These are phyloP conservation scores for Galerucella pusilla DNA, from an alignment of 2,888 invertebrate species.

Conservation along the genomic window DNA sequence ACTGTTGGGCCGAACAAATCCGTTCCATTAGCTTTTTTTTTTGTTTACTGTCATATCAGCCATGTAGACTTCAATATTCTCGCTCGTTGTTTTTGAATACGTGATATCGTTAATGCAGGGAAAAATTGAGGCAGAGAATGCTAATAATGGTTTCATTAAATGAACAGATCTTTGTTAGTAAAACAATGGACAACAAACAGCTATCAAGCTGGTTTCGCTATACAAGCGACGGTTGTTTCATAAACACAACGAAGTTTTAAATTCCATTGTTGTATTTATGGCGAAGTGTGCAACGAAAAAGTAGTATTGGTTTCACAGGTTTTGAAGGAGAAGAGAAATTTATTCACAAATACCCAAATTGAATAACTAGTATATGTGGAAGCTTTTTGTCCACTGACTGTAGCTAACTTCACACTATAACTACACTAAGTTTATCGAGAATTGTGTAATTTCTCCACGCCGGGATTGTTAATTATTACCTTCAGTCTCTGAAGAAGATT, in stretches of 20 bases:
- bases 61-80: neutral
- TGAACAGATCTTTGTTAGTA: neutral
- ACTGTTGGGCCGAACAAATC: neutral
- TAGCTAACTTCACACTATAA: no score
- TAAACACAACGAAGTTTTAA: neutral
- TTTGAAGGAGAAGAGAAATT: no score
- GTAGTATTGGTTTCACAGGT: no score
- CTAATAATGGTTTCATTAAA: neutral
- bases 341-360: no score
- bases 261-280: neutral
- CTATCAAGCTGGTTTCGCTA: neutral
- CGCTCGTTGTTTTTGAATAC: neutral
- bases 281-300: no score
- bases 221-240: neutral
- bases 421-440: no score
- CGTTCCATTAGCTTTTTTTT: neutral
- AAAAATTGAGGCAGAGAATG: neutral
- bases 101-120: neutral
- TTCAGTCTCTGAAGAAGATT: no score
- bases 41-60: neutral
- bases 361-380: no score
- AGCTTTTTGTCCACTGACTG: no score
- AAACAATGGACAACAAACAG: neutral
- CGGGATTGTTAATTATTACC: no score
- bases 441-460: no score